These are phyloP conservation scores for Oegoconia quadripuncta DNA, from an alignment of 2,888 invertebrate species.

Conservation along the genomic window DNA sequence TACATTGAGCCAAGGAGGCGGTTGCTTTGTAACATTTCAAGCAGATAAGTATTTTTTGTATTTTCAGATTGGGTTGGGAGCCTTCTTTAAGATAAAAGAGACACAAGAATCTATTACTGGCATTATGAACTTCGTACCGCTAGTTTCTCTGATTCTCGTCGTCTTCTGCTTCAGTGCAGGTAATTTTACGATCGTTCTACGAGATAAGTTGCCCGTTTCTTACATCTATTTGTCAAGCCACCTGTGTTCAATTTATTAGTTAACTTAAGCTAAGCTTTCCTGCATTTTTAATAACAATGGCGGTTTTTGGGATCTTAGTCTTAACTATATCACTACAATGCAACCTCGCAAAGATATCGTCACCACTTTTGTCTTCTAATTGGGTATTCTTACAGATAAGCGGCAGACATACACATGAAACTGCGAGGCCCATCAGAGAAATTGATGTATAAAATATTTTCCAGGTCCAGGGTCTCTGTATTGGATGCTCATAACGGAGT, in stretches of 20 bases:
- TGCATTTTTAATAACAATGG: no score
- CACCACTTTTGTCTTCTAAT: constrained; percentile 1
- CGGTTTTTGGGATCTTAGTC: no score
- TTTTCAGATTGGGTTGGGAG: constrained; percentile 49
- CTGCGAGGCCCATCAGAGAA: not conserved
- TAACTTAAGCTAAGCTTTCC: no score
- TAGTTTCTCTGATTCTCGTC: constrained; percentile 49
- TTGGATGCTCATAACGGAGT: constrained; percentile 46
- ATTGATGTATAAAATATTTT: constrained; percentile 13
- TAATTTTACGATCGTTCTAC: constrained; percentile 25
- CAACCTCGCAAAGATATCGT: not conserved
- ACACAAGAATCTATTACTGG: constrained; percentile 29
- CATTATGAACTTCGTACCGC: constrained; percentile 50
- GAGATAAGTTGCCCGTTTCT: not conserved
- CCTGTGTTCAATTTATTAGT: no score
- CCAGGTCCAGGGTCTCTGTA: constrained; percentile 51
- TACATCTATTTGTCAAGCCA: no score
- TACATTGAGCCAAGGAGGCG: no score
- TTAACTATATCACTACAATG: no score
- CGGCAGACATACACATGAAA: not conserved
- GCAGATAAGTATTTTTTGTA: constrained; percentile 1
- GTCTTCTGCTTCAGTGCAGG: constrained; percentile 56
- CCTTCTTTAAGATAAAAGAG: constrained; percentile 43
- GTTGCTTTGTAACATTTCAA: not conserved
- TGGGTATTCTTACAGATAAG: not conserved